A percentile compares a stretch with the other conserved stretches of the same genome.
Conservation (phyloP, 2,113 vertebrate species). For the Zosterops lateralis region DNA sequence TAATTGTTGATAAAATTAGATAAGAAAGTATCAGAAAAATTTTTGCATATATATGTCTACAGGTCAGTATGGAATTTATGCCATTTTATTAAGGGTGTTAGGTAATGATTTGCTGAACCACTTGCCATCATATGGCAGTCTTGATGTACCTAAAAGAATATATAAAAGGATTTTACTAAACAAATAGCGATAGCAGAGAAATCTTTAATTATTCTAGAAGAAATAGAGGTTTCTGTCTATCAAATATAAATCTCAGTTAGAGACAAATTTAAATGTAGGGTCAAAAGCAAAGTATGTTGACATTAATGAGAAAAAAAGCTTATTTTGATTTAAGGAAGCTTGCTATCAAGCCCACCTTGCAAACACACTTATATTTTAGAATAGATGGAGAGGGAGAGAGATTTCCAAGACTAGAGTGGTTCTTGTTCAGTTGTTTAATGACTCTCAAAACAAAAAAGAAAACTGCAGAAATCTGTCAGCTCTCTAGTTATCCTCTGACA, state of each 20-base stretch:
- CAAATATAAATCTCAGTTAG: not conserved
- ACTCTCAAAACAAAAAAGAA: not conserved
- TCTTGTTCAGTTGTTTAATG: not conserved
- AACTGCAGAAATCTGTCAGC: not conserved
- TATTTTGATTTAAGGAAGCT: not conserved
- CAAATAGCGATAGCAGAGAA: not conserved
- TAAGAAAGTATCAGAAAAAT: not conserved
- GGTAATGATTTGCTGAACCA: not conserved
- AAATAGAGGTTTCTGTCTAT: not conserved
- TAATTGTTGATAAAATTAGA: not conserved
- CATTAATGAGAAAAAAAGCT: not conserved
- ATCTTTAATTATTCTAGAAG: slow-evolving; percentile 3
- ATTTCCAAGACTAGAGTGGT: accelerated
- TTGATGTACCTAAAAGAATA: not conserved
- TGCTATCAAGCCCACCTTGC: not conserved
- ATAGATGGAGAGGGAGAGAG: not conserved
- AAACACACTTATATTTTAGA: not conserved
- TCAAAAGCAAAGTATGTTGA: not conserved
- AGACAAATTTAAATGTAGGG: not conserved
- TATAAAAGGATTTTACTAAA: not conserved
- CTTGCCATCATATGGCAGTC: not conserved
- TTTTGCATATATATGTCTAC: not conserved
- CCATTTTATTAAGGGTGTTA: not conserved
- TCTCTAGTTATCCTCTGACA: not conserved
- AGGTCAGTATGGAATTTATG: not conserved